These are phyloP conservation scores for Pachypanchax playfairii DNA, from an alignment of 2,113 vertebrate genomes.

Conservation along the genomic window DNA sequence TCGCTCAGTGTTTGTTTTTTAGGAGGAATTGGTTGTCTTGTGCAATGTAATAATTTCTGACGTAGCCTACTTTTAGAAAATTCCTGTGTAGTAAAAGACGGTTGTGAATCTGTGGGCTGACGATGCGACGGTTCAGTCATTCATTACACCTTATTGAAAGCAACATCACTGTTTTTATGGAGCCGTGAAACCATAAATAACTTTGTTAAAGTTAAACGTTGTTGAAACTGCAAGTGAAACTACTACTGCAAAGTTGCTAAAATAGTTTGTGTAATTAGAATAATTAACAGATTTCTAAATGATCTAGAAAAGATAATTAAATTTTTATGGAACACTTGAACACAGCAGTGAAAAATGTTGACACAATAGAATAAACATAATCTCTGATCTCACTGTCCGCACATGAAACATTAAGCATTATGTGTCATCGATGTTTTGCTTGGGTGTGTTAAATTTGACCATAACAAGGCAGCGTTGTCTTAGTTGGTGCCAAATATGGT, in stretches of 20 bases:
- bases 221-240: not conserved
- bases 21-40: not conserved
- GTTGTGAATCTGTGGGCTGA: not conserved
- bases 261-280: too few relatives aligned
- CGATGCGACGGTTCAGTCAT: not conserved
- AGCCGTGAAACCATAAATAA: not conserved
- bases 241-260: too few relatives aligned
- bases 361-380: too few relatives aligned
- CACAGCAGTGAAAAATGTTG: too few relatives aligned
- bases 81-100: not conserved
- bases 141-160: not conserved
- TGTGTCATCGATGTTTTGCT: not conserved
- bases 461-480: slow-evolving; percentile 22
- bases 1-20: not conserved
- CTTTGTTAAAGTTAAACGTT: not conserved
- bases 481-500: slow-evolving; percentile 14
- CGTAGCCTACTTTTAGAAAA: not conserved
- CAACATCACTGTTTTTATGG: not conserved
- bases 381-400: not conserved
- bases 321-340: too few relatives aligned
- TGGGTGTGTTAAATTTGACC: not conserved
- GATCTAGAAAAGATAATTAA: too few relatives aligned
- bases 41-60: not conserved
- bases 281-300: too few relatives aligned
- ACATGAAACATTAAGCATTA: not conserved